These are phyloP conservation scores for Hoplostethus mediterraneus DNA, from an alignment of 2,797 vertebrate species.

Conservation along the genomic window DNA sequence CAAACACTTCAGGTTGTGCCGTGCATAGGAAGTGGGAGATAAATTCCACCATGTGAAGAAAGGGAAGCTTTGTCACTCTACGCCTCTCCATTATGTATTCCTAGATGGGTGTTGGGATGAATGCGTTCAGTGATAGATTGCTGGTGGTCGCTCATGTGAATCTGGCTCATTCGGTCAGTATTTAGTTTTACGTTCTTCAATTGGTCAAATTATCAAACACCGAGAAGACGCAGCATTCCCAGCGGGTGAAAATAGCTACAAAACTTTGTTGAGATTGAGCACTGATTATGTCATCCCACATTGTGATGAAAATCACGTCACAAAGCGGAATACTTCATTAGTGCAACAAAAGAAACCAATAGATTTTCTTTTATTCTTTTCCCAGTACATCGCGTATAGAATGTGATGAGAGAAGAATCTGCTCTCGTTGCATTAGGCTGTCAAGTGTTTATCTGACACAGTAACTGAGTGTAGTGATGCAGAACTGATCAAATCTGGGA, in stretches of 20 bases:
- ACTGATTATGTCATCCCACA: slow-evolving; percentile 1
- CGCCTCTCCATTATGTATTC: slow-evolving; percentile 52
- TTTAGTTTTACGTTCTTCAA: slow-evolving; percentile 24
- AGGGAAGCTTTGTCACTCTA: slow-evolving; percentile 59
- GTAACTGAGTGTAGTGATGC: no score
- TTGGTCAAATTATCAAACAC: neutral
- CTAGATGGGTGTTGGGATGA: slow-evolving; percentile 36
- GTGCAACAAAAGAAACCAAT: no score
- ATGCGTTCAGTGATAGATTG: slow-evolving; percentile 41
- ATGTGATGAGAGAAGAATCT: no score
- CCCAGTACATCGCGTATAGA: no score
- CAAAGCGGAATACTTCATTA: no score
- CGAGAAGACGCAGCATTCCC: neutral
- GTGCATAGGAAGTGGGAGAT: slow-evolving; percentile 77
- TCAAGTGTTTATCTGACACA: no score
- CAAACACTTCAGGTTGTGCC: slow-evolving; percentile 78
- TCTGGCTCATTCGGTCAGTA: slow-evolving; percentile 26
- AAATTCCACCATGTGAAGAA: slow-evolving; percentile 69
- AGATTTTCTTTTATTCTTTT: no score
- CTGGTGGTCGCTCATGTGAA: slow-evolving; percentile 42
- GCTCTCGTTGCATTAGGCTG: no score
- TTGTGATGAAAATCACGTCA: neutral
- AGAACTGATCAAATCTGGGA: no score
- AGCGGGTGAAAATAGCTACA: neutral
- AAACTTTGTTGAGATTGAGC: neutral